phyloP scores from a whole-genome alignment of 2,888 invertebrate species.

The Aphodius granarius region DNA sequence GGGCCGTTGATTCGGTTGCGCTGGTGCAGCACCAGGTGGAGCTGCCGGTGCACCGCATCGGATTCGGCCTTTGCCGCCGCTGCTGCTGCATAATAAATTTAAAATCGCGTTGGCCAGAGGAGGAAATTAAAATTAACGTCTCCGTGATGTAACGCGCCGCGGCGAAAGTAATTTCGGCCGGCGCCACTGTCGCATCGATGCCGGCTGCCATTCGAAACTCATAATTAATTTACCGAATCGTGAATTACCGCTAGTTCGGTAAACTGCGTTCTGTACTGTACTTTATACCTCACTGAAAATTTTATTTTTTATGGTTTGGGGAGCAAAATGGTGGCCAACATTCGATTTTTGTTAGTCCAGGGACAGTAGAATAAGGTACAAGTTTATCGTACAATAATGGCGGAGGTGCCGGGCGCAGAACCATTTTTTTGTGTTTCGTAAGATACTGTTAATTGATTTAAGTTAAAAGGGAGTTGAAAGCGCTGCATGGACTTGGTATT shows the following conservation, averaged over 20 bases:
- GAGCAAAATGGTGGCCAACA: too few species aligned
- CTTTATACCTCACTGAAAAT: neutral
- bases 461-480: too few species aligned
- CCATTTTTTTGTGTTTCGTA: too few species aligned
- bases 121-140: neutral
- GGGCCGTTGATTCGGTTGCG: neutral
- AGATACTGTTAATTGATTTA: too few species aligned
- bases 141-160: neutral
- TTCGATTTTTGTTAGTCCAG: too few species aligned
- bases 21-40: neutral
- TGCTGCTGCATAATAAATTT: neutral
- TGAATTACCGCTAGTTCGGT: neutral
- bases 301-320: neutral
- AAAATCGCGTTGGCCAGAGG: neutral
- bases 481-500: too few species aligned
- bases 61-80: neutral
- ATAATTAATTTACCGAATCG: neutral
- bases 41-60: neutral
- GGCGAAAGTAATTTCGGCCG: neutral
- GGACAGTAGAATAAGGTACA: too few species aligned
- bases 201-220: neutral
- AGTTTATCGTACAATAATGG: too few species aligned
- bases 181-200: neutral
- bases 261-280: neutral
- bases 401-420: too few species aligned